Base-by-base conservation (phyloP, 2,888 invertebrate genomes). In the Anticlea derivata region DNA sequence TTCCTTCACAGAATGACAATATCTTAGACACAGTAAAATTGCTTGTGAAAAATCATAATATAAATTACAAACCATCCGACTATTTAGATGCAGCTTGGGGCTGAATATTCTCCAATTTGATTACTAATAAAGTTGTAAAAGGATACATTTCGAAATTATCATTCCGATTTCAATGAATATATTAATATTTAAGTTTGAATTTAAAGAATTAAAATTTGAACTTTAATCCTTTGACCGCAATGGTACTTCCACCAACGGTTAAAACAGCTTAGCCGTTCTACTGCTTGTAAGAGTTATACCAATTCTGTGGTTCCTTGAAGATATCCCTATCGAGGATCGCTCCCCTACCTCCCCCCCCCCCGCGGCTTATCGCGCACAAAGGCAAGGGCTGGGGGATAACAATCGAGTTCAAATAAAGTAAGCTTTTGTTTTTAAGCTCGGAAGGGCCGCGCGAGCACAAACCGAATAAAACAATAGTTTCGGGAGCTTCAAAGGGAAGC, bases 321-420 rank as follows among this genome's bases (percentile, higher is more conserved):
- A 65, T 68, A 65, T 67, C 58, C 67, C 61, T 70, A 67, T 63
- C 50, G 57, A 48, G 34, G 55, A 56, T 41, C 40, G n/a, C 7
- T 11, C 6, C 23, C 12, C 7, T 20, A 43, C 5, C 39, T 45
- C 46, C 38, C 29, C 17, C 29, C 45, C 23, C 39, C 56, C 50
- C 37, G 23, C 46, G 63, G 71, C 68, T 75, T 75, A 75, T 75
- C 73, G 61, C 51, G 59, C 65, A 64, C 65, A 68, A 69, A 62
- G 67, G 61, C 55, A 59, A 63, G 50, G 62, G 60, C 53, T 55
- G 51, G 53, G 34, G 58, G 68, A 62, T 65, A 63, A 68, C 73
- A 72, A 72, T 71, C 60, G 66, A 68, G 58, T 70, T 68, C 68
- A 70, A 74, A 78, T 77, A 73, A 73, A 70, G 65, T 65, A 68